These are phyloP conservation scores for Agrenia bidenticulata DNA, from an alignment of 2,888 invertebrate species.

Conservation along the genomic window DNA sequence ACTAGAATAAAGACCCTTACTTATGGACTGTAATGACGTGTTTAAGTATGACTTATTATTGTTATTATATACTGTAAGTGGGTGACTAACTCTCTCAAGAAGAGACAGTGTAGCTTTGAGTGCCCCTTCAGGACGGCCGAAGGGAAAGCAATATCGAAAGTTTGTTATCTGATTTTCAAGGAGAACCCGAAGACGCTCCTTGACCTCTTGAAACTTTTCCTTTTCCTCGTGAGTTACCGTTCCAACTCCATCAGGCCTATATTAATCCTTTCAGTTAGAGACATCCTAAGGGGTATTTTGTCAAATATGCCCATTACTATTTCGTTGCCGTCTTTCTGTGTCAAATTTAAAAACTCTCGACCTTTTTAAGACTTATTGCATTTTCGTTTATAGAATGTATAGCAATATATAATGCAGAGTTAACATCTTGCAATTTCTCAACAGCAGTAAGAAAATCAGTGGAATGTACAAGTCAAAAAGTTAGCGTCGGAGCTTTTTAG, in stretches of 20 bases:
- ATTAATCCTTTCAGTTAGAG: constrained; percentile 16
- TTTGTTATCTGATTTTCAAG: constrained; percentile 98
- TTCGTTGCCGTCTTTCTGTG: constrained; percentile 21
- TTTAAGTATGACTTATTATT: not conserved
- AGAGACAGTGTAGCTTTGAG: constrained; percentile 94
- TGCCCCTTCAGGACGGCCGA: constrained; percentile 97
- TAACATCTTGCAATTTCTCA: constrained; percentile 1
- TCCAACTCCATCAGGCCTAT: constrained; percentile 96
- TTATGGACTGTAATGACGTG: too few relatives aligned
- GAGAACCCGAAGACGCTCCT: constrained; percentile 86
- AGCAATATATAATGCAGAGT: not conserved
- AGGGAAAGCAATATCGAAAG: constrained; percentile 98
- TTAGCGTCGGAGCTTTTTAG: too few relatives aligned
- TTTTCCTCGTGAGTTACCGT: constrained; percentile 98
- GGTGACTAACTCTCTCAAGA: constrained; percentile 74
- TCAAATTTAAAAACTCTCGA: not conserved
- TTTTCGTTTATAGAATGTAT: not conserved
- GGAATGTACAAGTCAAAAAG: too few relatives aligned
- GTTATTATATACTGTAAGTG: too few relatives aligned
- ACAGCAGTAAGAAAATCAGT: too few relatives aligned
- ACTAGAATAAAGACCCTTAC: too few relatives aligned
- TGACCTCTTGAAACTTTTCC: constrained; percentile 96
- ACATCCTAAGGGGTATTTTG: not conserved
- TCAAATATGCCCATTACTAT: constrained; percentile 46
- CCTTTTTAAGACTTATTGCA: not conserved